Conservation (phyloP, 2,888 invertebrate genomes). For the Epinotia ramella region DNA sequence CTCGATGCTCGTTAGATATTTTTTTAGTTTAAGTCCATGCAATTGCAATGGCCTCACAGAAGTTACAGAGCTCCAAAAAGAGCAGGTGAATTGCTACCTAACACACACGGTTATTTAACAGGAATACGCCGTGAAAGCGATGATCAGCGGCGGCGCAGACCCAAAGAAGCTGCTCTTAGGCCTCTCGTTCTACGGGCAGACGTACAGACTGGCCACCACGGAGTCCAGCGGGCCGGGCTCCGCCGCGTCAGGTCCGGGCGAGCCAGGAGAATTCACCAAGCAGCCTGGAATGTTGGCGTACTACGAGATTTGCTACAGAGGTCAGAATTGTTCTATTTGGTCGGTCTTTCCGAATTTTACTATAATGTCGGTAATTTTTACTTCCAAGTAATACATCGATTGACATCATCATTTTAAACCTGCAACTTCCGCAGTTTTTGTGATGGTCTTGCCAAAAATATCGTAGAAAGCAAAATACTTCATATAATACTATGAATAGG, state of each 20-base stretch:
- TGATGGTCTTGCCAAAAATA: not conserved
- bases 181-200: slow-evolving; percentile 94
- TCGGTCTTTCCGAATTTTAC: not conserved
- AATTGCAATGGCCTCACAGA: too few species aligned
- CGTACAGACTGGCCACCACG: slow-evolving; percentile 87
- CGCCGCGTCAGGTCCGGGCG: slow-evolving; percentile 90
- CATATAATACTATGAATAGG: not conserved
- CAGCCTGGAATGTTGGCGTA: slow-evolving; percentile 96
- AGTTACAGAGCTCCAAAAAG: too few species aligned
- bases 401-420: not conserved
- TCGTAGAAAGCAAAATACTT: not conserved
- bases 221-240: slow-evolving; percentile 84
- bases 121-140: slow-evolving; percentile 93
- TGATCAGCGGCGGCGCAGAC: slow-evolving; percentile 90
- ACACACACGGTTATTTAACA: slow-evolving; percentile 58
- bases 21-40: too few species aligned
- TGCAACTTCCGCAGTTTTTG: too few species aligned
- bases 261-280: slow-evolving; percentile 91
- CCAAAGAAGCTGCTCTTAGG: slow-evolving; percentile 92
- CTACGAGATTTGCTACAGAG: slow-evolving; percentile 92
- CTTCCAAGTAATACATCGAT: too few species aligned
- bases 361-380: too few species aligned
- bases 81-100: too few species aligned
- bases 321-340: slow-evolving; percentile 57
- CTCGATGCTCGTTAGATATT: too few species aligned